These are phyloP conservation scores for Nezara viridula DNA, from an alignment of 2,888 invertebrate species.

Conservation along the genomic window DNA sequence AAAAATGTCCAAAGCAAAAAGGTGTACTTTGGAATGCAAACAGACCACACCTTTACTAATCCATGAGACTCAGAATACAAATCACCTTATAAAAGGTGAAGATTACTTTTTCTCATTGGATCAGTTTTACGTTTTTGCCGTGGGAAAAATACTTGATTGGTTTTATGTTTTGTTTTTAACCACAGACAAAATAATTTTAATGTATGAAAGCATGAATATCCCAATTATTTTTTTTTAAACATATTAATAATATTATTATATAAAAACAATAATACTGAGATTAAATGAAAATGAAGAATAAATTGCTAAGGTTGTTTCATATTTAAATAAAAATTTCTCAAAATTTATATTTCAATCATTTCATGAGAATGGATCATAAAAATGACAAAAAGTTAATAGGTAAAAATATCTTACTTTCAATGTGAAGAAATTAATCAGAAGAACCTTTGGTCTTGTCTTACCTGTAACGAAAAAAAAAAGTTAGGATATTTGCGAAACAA, in stretches of 20 bases:
- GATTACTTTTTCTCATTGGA: slow-evolving; percentile 5
- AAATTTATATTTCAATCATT: no score
- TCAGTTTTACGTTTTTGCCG: background rate
- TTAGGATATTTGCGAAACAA: background rate
- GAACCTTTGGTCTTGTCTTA: background rate
- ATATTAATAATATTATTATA: no score
- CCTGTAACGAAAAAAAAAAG: background rate
- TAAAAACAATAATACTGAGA: no score
- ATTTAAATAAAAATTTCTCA: no score
- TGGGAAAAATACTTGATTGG: background rate
- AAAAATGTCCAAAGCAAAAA: background rate
- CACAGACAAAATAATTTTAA: background rate
- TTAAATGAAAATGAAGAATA: no score
- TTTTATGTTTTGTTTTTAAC: background rate
- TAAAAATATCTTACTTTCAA: background rate
- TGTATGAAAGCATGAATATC: no score
- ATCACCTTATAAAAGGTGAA: background rate
- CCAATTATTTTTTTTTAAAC: no score
- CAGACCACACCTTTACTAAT: background rate
- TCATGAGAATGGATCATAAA: background rate
- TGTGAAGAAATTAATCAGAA: background rate
- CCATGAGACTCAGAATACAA: background rate
- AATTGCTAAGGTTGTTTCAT: no score
- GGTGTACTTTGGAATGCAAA: background rate
- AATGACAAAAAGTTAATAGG: background rate